A percentile compares a stretch with the other conserved stretches of the same genome.
phyloP scores from a whole-genome alignment of 2,797 vertebrate genomes.

The Lacerta viridis region DNA sequence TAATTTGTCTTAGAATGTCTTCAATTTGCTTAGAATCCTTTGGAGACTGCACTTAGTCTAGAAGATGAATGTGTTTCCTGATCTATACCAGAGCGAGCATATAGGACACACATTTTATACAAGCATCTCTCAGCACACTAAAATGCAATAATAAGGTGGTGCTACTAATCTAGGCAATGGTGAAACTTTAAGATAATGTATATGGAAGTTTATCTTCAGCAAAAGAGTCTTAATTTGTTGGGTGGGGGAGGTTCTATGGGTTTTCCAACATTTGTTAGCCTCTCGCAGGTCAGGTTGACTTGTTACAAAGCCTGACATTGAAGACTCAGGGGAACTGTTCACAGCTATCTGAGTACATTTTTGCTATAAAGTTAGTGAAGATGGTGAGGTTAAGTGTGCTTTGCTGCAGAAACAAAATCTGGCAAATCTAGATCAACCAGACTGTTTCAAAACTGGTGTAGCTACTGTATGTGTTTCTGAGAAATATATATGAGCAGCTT shows the following conservation, averaged over 20 bases:
- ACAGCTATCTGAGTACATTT: not conserved
- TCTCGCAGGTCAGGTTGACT: not conserved
- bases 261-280: not conserved
- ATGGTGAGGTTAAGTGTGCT: not conserved
- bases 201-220: not conserved
- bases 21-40: not conserved
- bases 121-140: not conserved
- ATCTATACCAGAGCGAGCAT: not conserved
- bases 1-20: slow-evolving; percentile 11
- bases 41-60: not conserved
- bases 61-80: not conserved
- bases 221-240: slow-evolving; percentile 3
- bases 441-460: not conserved
- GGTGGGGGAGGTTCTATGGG: not conserved
- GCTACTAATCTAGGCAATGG: not conserved
- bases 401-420: not conserved
- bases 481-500: not conserved
- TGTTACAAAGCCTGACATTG: not conserved
- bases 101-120: not conserved
- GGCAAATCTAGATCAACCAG: not conserved
- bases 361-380: slow-evolving; percentile 1
- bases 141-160: not conserved
- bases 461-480: not conserved
- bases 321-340: not conserved
- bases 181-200: not conserved